phyloP scores from a whole-genome alignment of 1,140 invertebrate species.

The Aradophagus sp. region DNA sequence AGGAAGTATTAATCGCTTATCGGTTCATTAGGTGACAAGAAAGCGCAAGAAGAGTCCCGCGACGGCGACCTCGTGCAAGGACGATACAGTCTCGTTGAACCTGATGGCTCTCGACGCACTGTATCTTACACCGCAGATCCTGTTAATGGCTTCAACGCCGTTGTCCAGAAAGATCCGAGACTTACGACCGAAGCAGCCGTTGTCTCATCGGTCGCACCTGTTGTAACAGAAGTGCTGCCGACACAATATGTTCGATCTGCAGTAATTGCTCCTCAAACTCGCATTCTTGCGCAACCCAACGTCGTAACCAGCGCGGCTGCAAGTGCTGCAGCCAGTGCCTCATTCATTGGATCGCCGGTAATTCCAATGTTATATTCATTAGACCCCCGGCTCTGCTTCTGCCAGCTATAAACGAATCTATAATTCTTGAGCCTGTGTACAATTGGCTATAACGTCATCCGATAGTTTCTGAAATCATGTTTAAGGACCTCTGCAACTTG shows the following conservation, averaged over 20 bases:
- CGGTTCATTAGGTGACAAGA: constrained; percentile 69
- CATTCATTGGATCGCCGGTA: constrained; percentile 28
- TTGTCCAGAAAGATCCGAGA: constrained; percentile 70
- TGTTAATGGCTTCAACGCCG: constrained; percentile 75
- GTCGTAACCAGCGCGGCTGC: constrained; percentile 25
- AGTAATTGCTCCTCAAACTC: constrained; percentile 37
- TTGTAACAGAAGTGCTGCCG: constrained; percentile 21
- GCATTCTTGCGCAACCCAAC: constrained; percentile 21
- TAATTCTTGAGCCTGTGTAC: too few relatives aligned
- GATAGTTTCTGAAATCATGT: too few relatives aligned
- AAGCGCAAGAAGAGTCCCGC: constrained; percentile 72
- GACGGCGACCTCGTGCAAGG: constrained; percentile 74
- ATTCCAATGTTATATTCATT: constrained; percentile 29
- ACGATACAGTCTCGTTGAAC: constrained; percentile 73
- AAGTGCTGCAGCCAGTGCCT: constrained; percentile 26
- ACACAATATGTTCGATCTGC: constrained; percentile 33
- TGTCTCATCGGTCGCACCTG: constrained; percentile 43
- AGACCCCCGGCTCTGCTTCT: not conserved
- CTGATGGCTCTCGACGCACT: constrained; percentile 71
- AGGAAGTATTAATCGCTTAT: too few relatives aligned
- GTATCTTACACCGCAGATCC: constrained; percentile 74
- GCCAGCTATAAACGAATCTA: too few relatives aligned
- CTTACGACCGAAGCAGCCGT: constrained; percentile 57
- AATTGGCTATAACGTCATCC: too few relatives aligned
- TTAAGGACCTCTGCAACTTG: too few relatives aligned